Conservation (phyloP, 2,113 vertebrate species). For the Cepphus grylle region DNA sequence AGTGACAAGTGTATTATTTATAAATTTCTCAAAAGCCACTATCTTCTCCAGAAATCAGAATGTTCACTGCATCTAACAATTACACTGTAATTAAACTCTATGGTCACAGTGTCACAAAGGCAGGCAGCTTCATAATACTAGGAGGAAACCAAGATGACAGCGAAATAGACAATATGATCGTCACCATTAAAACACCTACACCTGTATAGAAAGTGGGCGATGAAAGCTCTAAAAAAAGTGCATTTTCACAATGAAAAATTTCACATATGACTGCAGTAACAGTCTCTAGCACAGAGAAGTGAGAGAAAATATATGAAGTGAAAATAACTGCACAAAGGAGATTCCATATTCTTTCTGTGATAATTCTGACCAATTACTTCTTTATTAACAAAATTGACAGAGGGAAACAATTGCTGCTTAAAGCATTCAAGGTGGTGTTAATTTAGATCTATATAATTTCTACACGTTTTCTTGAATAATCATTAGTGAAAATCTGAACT, state of each 20-base stretch:
- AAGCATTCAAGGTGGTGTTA: neutral
- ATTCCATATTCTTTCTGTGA: neutral
- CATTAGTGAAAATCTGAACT: neutral
- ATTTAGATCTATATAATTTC: neutral
- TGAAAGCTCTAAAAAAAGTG: neutral
- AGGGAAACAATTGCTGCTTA: neutral
- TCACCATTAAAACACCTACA: neutral
- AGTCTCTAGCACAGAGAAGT: neutral
- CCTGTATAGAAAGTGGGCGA: neutral
- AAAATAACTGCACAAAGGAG: neutral
- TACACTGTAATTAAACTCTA: neutral
- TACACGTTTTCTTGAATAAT: neutral
- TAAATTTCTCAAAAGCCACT: neutral
- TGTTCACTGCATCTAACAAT: neutral
- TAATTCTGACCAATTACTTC: neutral
- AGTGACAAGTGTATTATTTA: neutral
- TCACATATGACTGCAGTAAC: neutral
- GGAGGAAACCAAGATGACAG: neutral
- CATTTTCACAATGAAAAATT: neutral
- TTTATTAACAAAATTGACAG: neutral
- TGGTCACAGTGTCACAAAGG: neutral
- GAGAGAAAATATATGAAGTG: neutral
- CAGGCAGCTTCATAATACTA: neutral
- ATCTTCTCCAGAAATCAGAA: neutral
- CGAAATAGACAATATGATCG: neutral